Evolutionary conservation across 2,888 invertebrate species (phyloP), one percentile per base, ranked within the genome.

Genomic region (Heteromyza rotundicornis): DNA sequence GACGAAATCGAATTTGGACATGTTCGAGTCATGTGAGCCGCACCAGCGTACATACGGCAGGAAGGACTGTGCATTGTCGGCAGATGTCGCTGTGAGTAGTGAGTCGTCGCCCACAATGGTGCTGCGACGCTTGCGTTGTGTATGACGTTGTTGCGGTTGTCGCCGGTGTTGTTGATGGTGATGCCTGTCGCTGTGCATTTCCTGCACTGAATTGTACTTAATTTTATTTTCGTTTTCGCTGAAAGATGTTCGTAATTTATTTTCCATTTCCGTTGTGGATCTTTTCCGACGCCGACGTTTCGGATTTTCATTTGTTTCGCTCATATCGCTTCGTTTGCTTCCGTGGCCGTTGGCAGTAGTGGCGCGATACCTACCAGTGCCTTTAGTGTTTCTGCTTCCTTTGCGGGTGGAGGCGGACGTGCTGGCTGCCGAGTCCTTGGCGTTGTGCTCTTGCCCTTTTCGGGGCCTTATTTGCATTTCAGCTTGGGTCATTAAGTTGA

Each of bases 1-100:
- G 10, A 92, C 89, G 74, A 88, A 89, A 77, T 87, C 85, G 70
- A 88, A 86, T 69, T 85, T 82, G 44, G 85, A 82, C 85, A 86
- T 85, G 64, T 86, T 84, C 0, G 82, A 80, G 53, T 85, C 84
- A 69, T 87, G 85, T 14, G 75, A 75, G 74, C 89, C 85, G 81
- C 89, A 83, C 85, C 86, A 87, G 74, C 76, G 87, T 68, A 76
- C 86, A 60, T 80, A 79, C 14, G 79, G 77, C 52, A 78, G 59
- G 69, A 79, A 80, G 17, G 77, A 72, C 68, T 77, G 79, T 64
- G 74, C 72, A 68, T 76, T 77, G 56, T 75, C 72, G 53, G 61
- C 67, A 32, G 66, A 60, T 36, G 67, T 59, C 19, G 36, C 16
- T 20, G 16, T 19, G n/a, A n/a, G n/a, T 10, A 63, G 52, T 7